Evolutionary conservation across 1,140 invertebrate genomes (phyloP), one percentile per base, ranked within the genome.

Genomic region (Drosophila rufa): DNA sequence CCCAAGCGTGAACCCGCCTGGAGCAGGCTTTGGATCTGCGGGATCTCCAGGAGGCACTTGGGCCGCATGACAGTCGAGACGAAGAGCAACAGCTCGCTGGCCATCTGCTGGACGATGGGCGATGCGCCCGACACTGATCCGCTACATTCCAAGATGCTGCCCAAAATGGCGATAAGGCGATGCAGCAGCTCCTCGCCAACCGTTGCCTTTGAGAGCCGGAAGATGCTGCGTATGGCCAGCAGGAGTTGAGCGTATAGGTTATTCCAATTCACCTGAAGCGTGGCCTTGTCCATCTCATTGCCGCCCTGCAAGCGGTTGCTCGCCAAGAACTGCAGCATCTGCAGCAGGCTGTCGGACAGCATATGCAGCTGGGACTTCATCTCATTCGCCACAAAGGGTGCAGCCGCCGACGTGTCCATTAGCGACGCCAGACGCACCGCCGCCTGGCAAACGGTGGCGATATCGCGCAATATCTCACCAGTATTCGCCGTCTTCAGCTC

Each of bases 181-280:
- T 4, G 22, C 22, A 25, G 22, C 22, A 4, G 3, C 22, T 25
- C 22, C 22, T 25, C 22, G 22, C 3, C 22, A 25, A 25, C 22
- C 22, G 22, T 25, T 3, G 22, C 22, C 22, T 25, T 25, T 3
- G 22, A 25, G 22, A 25, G 22, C 22, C 22, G 22, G 22, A 25
- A 25, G 22, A 25, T 25, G 22, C 91, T 92, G 48, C 91, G 86
- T 57, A 93, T 82, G 79, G 92, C 91, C 71, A 91, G 71, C 50
- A 93, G 60, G 65, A 92, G 78, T 92, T 93, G 92, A 80, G 92
- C 92, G 66, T 91, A 93, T 92, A 93, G 90, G 79, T 93, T 93
- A 69, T 87, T 85, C 86, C 93, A 91, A 85, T 93, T 92, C 70
- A 82, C 77, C 62, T 90, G 90, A 42, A 94, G 83, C 40, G 69